Percentiles rank a stretch among this genome's conserved stretches.
Conservation (phyloP, 1,140 invertebrate species). For the Hestina assimilis region DNA sequence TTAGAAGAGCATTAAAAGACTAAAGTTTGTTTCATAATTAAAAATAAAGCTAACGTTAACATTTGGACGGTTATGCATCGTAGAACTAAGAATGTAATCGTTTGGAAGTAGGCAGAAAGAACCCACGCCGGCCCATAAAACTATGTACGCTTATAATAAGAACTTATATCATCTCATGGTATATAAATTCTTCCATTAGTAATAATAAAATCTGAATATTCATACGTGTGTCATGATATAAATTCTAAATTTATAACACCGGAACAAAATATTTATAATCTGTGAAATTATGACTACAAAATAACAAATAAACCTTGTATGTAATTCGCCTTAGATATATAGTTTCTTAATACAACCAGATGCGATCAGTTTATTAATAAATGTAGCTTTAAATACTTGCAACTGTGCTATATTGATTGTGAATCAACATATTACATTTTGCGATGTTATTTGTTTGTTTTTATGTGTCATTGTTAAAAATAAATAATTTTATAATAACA, state of each 20-base stretch:
- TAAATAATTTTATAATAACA: no score
- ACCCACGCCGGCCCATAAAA: constrained; percentile 1
- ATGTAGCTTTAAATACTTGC: background rate
- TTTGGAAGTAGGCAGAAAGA: background rate
- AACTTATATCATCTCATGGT: no score
- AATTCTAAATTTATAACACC: no score
- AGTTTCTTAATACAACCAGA: background rate
- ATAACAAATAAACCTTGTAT: background rate
- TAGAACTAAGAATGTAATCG: background rate
- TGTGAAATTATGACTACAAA: background rate
- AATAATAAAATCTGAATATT: no score
- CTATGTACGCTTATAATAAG: background rate
- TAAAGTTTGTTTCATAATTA: constrained; percentile 20
- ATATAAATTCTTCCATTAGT: no score
- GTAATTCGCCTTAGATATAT: background rate
- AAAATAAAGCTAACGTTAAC: constrained; percentile 22
- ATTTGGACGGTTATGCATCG: constrained; percentile 1
- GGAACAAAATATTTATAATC: background rate
- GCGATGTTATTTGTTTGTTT: background rate
- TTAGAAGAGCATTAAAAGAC: constrained; percentile 24
- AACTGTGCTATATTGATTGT: no score
- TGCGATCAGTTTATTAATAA: background rate
- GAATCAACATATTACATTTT: background rate
- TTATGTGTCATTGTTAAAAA: no score
- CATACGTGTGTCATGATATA: no score